Conservation (phyloP, 2,888 invertebrate species). For the Polydrusus cervinus region DNA sequence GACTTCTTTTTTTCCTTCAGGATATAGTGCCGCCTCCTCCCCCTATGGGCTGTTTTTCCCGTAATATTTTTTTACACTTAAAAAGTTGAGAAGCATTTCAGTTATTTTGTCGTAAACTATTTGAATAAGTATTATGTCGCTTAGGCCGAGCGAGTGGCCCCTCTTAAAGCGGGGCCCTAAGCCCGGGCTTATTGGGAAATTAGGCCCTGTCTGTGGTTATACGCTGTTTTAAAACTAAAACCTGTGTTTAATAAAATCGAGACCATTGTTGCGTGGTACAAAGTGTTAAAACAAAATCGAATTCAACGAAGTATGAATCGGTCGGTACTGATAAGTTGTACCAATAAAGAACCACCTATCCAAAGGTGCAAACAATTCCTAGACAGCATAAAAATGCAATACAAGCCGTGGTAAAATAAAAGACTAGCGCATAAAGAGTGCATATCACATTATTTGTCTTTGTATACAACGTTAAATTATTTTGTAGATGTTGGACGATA, state of each 20-base stretch:
- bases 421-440: constrained; percentile 55
- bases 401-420: constrained; percentile 57
- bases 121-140: too few species aligned
- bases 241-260: constrained; percentile 20
- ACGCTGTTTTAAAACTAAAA: too few species aligned
- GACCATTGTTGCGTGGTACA: constrained; percentile 46
- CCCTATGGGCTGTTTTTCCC: too few species aligned
- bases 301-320: constrained; percentile 51
- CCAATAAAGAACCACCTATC: constrained; percentile 55
- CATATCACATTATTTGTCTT: constrained; percentile 57
- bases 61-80: too few species aligned
- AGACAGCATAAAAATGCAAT: constrained; percentile 55
- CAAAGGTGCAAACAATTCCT: constrained; percentile 58
- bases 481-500: constrained; percentile 58
- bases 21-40: too few species aligned
- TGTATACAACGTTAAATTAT: constrained; percentile 58
- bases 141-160: too few species aligned
- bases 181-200: too few species aligned
- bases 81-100: too few species aligned
- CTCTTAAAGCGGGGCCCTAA: too few species aligned
- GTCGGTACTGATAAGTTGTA: constrained; percentile 55
- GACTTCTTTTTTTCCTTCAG: too few species aligned
- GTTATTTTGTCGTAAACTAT: too few species aligned
- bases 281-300: constrained; percentile 49
- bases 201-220: too few species aligned